Conservation (phyloP, 2,797 vertebrate genomes). For the Fistularia commersonii region DNA sequence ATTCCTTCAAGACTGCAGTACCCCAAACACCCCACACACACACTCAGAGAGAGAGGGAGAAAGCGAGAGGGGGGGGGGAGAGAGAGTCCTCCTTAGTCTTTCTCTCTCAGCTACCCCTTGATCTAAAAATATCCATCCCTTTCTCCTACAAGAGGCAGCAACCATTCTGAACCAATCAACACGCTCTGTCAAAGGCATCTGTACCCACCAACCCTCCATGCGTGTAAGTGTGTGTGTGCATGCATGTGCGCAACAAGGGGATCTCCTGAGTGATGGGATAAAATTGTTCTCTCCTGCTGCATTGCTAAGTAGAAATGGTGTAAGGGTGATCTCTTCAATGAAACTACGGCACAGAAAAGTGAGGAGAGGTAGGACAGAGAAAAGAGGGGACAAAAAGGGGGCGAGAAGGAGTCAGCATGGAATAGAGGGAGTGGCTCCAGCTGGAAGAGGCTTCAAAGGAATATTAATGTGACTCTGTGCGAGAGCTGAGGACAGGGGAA, state of each 20-base stretch:
- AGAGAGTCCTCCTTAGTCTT: constrained; percentile 59
- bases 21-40: constrained; percentile 49
- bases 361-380: constrained; percentile 8
- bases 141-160: constrained; percentile 76
- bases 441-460: constrained; percentile 74
- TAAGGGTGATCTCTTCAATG: constrained; percentile 29
- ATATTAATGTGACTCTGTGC: constrained; percentile 73
- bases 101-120: constrained; percentile 74
- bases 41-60: constrained; percentile 31
- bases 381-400: constrained; percentile 11
- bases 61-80: neutral
- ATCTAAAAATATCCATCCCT: constrained; percentile 76
- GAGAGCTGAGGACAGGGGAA: constrained; percentile 53
- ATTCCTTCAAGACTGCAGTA: constrained; percentile 74
- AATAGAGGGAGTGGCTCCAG: constrained; percentile 51
- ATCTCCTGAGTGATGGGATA: constrained; percentile 64
- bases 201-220: constrained; percentile 55
- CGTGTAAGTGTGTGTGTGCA: constrained; percentile 19
- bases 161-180: constrained; percentile 78
- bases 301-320: constrained; percentile 19
- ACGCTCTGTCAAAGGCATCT: constrained; percentile 70
- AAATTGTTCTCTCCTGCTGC: constrained; percentile 38
- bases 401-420: constrained; percentile 29
- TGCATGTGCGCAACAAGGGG: constrained; percentile 49
- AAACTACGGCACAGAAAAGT: constrained; percentile 39